Conservation (phyloP, 2,888 invertebrate species). For the Mactromeris polynyma region DNA sequence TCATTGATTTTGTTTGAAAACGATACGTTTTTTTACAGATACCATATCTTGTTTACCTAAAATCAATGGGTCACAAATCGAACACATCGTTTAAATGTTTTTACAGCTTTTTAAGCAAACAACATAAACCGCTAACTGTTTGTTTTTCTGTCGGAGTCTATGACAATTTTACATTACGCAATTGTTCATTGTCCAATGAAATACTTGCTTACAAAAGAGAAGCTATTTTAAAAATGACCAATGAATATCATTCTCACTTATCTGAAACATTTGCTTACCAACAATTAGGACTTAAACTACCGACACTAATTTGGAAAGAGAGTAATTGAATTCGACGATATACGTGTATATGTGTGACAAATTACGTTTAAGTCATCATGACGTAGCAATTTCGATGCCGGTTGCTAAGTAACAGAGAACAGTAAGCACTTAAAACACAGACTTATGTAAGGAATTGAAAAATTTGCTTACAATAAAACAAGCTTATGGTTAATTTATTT, state of each 20-base stretch:
- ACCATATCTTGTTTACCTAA: not conserved
- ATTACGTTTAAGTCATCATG: not conserved
- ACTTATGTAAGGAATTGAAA: too few species aligned
- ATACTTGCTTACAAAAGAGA: not conserved
- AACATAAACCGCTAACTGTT: not conserved
- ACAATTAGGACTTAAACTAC: not conserved
- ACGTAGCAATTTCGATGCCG: too few species aligned
- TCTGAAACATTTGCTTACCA: too few species aligned
- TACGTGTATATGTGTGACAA: not conserved
- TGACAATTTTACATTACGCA: not conserved
- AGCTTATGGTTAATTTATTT: not conserved
- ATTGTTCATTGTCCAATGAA: not conserved
- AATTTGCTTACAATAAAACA: not conserved
- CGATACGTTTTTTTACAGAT: not conserved
- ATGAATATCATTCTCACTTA: not conserved
- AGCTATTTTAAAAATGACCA: not conserved
- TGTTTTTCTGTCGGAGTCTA: not conserved
- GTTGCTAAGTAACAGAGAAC: too few species aligned
- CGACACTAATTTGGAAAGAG: not conserved
- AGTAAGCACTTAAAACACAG: too few species aligned
- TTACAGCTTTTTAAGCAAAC: not conserved
- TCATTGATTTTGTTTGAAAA: not conserved
- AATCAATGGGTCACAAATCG: not conserved
- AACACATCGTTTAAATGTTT: not conserved
- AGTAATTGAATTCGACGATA: not conserved